Conservation (phyloP, 2,888 invertebrate genomes). For the Leptura quadrifasciata region DNA sequence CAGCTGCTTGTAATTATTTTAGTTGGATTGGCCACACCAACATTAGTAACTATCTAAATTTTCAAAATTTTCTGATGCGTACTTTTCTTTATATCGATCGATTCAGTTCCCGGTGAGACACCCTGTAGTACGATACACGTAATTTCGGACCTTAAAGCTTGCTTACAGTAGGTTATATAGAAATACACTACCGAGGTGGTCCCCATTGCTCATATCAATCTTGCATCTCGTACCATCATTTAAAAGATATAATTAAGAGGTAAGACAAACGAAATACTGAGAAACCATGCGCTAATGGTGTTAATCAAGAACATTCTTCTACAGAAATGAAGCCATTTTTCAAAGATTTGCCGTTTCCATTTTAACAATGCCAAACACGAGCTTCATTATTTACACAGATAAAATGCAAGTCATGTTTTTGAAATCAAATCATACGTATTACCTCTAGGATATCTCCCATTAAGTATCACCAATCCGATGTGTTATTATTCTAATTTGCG, state of each 20-base stretch:
- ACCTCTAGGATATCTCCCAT: not conserved
- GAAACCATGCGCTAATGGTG: not conserved
- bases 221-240: not conserved
- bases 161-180: not conserved
- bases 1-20: too few relatives aligned
- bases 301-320: not conserved
- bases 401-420: constrained; percentile 6
- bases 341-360: not conserved
- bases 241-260: not conserved
- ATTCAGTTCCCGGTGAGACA: too few relatives aligned
- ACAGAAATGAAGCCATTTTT: not conserved
- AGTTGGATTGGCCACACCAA: too few relatives aligned
- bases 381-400: not conserved
- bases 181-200: not conserved
- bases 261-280: not conserved
- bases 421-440: constrained; percentile 1
- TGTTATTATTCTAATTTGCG: constrained; percentile 3
- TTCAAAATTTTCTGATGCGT: too few relatives aligned
- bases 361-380: not conserved
- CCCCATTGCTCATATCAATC: not conserved
- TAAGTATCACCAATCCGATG: not conserved
- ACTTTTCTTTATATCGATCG: too few relatives aligned
- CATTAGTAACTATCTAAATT: too few relatives aligned
- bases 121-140: too few relatives aligned
- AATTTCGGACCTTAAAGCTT: too few relatives aligned